Evolutionary conservation across 2,797 vertebrate genomes (phyloP).

Genomic region (Oryzias dopingdopingensis): DNA sequence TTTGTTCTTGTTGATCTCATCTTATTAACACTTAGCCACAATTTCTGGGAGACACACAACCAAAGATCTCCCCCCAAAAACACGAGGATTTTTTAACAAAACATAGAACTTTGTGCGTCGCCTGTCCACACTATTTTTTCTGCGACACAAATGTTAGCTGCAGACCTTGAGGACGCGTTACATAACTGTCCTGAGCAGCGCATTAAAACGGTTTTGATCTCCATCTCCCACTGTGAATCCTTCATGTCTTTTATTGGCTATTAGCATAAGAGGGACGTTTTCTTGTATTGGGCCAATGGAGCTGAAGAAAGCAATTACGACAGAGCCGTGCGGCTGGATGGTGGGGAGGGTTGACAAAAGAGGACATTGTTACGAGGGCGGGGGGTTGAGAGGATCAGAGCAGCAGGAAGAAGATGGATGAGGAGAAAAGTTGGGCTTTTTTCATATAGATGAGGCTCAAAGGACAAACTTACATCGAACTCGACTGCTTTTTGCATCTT

Average conservation of each 20-base stretch:
- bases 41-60: too few species aligned
- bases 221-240: slow-evolving; percentile 51
- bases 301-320: slow-evolving; percentile 70
- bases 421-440: too few species aligned
- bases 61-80: too few species aligned
- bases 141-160: slow-evolving; percentile 34
- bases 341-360: slow-evolving; percentile 42
- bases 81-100: neutral
- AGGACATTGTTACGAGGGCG: slow-evolving; percentile 26
- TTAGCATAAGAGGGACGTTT: slow-evolving; percentile 60
- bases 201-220: slow-evolving; percentile 47
- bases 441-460: too few species aligned
- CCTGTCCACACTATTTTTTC: slow-evolving; percentile 4
- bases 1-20: too few species aligned
- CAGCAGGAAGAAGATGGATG: slow-evolving; percentile 6
- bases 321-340: slow-evolving; percentile 43
- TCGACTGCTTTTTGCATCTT: too few species aligned
- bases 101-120: neutral
- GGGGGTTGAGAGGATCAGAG: slow-evolving; percentile 34
- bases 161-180: slow-evolving; percentile 22
- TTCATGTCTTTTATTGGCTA: slow-evolving; percentile 59
- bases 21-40: too few species aligned
- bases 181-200: slow-evolving; percentile 27
- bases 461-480: too few species aligned
- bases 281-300: slow-evolving; percentile 60